Conservation (phyloP, 1,140 invertebrate species). For the Dinothrombium tinctorium region DNA sequence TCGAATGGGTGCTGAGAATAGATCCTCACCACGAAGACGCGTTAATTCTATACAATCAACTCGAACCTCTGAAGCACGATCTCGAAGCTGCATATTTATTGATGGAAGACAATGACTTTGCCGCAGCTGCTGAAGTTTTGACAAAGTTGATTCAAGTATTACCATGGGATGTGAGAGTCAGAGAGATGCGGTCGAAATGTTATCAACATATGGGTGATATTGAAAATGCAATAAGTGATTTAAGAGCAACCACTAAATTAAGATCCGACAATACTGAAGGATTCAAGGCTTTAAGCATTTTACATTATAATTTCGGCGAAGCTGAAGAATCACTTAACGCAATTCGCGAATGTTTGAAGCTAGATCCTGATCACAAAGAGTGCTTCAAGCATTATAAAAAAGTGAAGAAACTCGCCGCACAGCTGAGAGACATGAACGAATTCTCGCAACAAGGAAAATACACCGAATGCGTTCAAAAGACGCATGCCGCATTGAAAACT, state of each 20-base stretch:
- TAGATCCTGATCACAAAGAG: conserved; percentile 89
- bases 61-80: conserved; percentile 37
- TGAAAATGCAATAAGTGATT: conserved; percentile 65
- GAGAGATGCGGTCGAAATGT: conserved; percentile 62
- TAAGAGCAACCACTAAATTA: conserved; percentile 67
- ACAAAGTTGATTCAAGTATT: conserved; percentile 37
- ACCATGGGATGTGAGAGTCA: conserved; percentile 60
- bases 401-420: conserved; percentile 80
- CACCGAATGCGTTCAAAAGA: conserved; percentile 44
- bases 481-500: conserved; percentile 33
- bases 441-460: conserved; percentile 40
- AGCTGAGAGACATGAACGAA: conserved; percentile 44
- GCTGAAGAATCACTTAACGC: conserved; percentile 72
- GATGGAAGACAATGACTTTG: conserved; percentile 37
- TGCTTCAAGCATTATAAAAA: conserved; percentile 95
- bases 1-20: conserved; percentile 39
- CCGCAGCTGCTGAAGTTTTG: conserved; percentile 40
- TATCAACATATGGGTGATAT: conserved; percentile 54
- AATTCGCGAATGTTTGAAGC: conserved; percentile 85
- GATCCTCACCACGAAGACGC: conserved; percentile 59
- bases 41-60: conserved; percentile 32
- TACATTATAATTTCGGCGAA: conserved; percentile 75
- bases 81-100: conserved; percentile 39
- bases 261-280: conserved; percentile 72
- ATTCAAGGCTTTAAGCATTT: conserved; percentile 48